A percentile compares a stretch with the other conserved stretches of the same genome.
Conservation (phyloP, 2,113 vertebrate species). For the Procapra przewalskii region DNA sequence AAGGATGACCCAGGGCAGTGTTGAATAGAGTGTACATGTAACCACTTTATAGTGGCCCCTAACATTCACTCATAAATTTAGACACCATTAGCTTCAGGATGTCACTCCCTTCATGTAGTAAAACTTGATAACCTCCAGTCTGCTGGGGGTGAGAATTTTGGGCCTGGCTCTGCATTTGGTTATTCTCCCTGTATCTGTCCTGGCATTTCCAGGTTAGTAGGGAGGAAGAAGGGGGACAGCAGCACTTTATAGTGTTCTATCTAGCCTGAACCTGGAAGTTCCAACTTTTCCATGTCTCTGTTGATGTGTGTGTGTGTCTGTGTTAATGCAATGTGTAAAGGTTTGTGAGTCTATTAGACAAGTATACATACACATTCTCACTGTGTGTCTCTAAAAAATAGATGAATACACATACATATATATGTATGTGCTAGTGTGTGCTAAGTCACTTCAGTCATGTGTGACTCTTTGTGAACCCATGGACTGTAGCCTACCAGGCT, state of each 20-base stretch:
- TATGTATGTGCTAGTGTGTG: neutral
- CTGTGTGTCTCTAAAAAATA: neutral
- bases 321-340: neutral
- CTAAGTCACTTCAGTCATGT: neutral
- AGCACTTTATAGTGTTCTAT: neutral
- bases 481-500: neutral
- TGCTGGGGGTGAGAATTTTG: neutral
- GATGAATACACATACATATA: neutral
- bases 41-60: neutral
- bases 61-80: neutral
- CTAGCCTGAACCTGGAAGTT: neutral
- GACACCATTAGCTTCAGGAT: neutral
- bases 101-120: neutral
- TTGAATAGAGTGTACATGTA: neutral
- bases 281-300: neutral
- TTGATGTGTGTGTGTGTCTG: neutral
- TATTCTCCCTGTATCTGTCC: neutral
- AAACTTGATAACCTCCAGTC: neutral
- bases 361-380: neutral
- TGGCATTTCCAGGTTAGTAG: neutral
- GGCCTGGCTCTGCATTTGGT: neutral
- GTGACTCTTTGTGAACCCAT: accelerated
- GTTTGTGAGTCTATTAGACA: neutral
- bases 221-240: neutral
- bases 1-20: neutral